A percentile compares a stretch with the other conserved stretches of the same genome.
These are phyloP conservation scores for Abscondita cerata DNA, from an alignment of 2,888 invertebrate genomes.

Conservation along the genomic window DNA sequence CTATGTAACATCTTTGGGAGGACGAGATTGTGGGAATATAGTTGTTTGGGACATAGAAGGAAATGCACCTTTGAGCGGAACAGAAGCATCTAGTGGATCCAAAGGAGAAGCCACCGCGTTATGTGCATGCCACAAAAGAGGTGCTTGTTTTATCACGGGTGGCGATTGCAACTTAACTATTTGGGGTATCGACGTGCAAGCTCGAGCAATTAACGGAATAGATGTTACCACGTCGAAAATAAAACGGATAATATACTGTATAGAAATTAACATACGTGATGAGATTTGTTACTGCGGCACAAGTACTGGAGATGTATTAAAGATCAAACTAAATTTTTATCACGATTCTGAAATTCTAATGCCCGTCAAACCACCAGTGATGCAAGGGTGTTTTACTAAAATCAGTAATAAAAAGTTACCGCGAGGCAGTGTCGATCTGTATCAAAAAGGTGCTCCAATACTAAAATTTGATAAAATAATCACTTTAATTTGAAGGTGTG, in stretches of 20 bases:
- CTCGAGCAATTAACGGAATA: slow-evolving; percentile 72
- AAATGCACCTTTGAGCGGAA: slow-evolving; percentile 59
- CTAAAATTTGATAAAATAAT: background rate
- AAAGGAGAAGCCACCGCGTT: slow-evolving; percentile 53
- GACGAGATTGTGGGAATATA: slow-evolving; percentile 87
- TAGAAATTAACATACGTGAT: slow-evolving; percentile 74
- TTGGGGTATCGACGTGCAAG: slow-evolving; percentile 76
- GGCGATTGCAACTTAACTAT: slow-evolving; percentile 70
- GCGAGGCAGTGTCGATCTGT: slow-evolving; percentile 65
- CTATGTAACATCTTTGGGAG: slow-evolving; percentile 86
- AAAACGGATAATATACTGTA: slow-evolving; percentile 76
- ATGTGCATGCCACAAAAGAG: slow-evolving; percentile 65
- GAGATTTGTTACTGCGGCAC: slow-evolving; percentile 85
- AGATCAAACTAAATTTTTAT: slow-evolving; percentile 67
- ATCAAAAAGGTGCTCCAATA: slow-evolving; percentile 62
- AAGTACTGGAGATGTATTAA: slow-evolving; percentile 76
- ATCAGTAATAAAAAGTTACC: slow-evolving; percentile 64
- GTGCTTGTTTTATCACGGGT: slow-evolving; percentile 74
- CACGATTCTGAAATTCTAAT: slow-evolving; percentile 63
- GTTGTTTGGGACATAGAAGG: slow-evolving; percentile 80
- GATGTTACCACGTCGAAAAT: slow-evolving; percentile 82
- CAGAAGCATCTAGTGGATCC: slow-evolving; percentile 52
- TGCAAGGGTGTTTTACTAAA: slow-evolving; percentile 72
- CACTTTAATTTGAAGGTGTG: slow-evolving; percentile 61
- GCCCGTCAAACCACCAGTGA: slow-evolving; percentile 63